These are phyloP conservation scores for Myiotriccus ornatus DNA, from an alignment of 2,797 vertebrate species.

Conservation along the genomic window DNA sequence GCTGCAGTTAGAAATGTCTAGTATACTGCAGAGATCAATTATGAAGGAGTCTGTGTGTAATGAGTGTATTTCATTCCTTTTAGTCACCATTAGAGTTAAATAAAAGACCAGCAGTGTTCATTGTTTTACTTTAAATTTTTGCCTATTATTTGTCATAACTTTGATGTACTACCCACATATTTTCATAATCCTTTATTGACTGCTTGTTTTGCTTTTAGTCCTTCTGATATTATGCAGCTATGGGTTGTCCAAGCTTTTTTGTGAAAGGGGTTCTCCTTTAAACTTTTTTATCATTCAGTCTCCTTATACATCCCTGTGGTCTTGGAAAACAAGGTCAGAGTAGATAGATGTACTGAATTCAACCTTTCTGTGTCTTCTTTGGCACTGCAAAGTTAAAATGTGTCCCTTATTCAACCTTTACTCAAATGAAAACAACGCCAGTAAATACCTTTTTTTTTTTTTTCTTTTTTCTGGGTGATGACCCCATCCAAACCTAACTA, in stretches of 20 bases:
- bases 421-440: not conserved
- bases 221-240: not conserved
- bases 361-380: not conserved
- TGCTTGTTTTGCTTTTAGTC: not conserved
- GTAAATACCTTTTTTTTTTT: not conserved
- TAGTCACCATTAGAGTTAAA: not conserved
- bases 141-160: not conserved
- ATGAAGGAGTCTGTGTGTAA: not conserved
- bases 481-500: not conserved
- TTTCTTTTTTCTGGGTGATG: not conserved
- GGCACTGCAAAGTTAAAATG: not conserved
- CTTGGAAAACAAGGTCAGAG: not conserved
- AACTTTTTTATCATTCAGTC: not conserved
- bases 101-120: not conserved
- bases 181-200: not conserved
- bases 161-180: not conserved
- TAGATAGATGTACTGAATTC: not conserved
- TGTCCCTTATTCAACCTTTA: not conserved
- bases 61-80: not conserved
- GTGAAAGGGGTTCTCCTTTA: not conserved
- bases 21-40: not conserved
- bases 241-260: not conserved
- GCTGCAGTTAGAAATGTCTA: not conserved
- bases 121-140: not conserved
- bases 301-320: not conserved